A percentile compares a stretch with the other conserved stretches of the same genome.
Conservation (phyloP, 1,140 invertebrate species). For the Adelges cooleyi region DNA sequence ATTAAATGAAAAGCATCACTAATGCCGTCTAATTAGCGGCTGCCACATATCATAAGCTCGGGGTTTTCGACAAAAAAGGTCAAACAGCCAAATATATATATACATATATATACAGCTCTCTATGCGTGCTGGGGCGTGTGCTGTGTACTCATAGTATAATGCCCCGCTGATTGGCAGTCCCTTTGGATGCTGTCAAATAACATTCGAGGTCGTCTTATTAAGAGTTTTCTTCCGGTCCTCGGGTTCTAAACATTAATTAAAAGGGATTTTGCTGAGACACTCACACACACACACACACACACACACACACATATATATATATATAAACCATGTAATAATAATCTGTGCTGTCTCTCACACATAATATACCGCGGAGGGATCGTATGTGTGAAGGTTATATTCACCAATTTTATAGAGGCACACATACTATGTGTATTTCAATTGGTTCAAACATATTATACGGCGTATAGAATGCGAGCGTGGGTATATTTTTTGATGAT, state of each 20-base stretch:
- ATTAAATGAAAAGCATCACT: slow-evolving; percentile 21
- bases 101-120: background rate
- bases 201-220: slow-evolving; percentile 19
- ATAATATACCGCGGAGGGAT: too few species aligned
- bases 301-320: too few species aligned
- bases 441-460: too few species aligned
- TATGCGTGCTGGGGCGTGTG: too few species aligned
- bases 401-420: too few species aligned
- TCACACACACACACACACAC: too few species aligned
- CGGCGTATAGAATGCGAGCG: too few species aligned
- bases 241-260: slow-evolving; percentile 20
- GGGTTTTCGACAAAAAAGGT: background rate
- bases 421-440: too few species aligned
- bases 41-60: background rate
- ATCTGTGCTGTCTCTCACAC: too few species aligned
- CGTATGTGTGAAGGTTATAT: too few species aligned
- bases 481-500: too few species aligned
- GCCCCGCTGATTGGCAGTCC: slow-evolving; percentile 23
- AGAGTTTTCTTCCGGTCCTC: slow-evolving; percentile 20
- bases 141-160: background rate
- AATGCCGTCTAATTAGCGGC: slow-evolving; percentile 12
- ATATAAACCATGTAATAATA: slow-evolving; percentile 1
- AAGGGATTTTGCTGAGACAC: slow-evolving; percentile 2
- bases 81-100: background rate
- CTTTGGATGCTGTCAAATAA: slow-evolving; percentile 20